These are phyloP conservation scores for Propithecus perrieri DNA, from an alignment of 2,797 vertebrate genomes.

Conservation along the genomic window DNA sequence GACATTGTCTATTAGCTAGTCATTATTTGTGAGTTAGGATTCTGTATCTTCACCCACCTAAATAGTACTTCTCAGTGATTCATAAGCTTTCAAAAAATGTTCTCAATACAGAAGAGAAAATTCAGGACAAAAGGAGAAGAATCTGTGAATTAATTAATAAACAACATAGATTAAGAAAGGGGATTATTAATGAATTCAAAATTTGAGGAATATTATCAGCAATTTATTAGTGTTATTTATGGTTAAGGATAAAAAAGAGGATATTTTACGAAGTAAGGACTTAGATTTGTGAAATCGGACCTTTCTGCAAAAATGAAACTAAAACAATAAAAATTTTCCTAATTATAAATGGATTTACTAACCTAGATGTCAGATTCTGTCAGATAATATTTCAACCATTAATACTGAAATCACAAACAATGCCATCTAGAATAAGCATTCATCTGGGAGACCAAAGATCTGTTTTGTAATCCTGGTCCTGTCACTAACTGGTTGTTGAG, in stretches of 20 bases:
- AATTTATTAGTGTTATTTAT: neutral
- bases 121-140: neutral
- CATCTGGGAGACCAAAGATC: neutral
- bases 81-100: neutral
- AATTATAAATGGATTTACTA: neutral
- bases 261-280: neutral
- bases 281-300: neutral
- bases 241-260: neutral
- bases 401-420: conserved; percentile 3
- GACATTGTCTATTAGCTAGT: neutral
- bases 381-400: neutral
- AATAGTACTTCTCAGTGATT: neutral
- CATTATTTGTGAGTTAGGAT: neutral
- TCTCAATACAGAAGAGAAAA: neutral
- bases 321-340: neutral
- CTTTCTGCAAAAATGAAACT: neutral
- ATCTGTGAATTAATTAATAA: neutral
- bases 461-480: neutral
- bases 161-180: neutral
- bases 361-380: neutral
- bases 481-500: neutral
- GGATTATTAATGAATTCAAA: neutral
- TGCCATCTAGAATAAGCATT: neutral
- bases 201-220: neutral
- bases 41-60: neutral